A percentile compares a stretch with the other conserved stretches of the same genome.
phyloP scores from a whole-genome alignment of 2,888 invertebrate genomes.

The Polydrusus tereticollis region DNA sequence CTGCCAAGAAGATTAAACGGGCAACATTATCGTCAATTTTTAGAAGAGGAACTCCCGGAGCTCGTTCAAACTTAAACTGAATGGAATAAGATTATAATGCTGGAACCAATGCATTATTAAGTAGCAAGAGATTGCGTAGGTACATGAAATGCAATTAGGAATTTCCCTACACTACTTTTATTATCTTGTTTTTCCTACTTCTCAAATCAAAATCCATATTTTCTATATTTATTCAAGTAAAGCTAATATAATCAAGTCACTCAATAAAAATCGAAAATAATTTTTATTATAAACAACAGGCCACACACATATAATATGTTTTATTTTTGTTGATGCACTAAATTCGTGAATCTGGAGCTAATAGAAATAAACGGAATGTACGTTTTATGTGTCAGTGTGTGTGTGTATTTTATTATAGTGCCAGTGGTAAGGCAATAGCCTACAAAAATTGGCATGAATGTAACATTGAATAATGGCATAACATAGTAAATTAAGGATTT shows the following conservation, averaged over 20 bases:
- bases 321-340: slow-evolving; percentile 28
- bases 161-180: too few relatives aligned
- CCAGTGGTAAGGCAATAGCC: slow-evolving; percentile 25
- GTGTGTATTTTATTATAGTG: slow-evolving; percentile 15
- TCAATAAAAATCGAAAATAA: slow-evolving; percentile 14
- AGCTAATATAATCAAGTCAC: neutral
- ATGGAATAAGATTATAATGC: too few relatives aligned
- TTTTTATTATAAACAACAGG: slow-evolving; percentile 18
- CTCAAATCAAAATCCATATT: neutral
- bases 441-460: slow-evolving; percentile 22
- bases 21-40: too few relatives aligned
- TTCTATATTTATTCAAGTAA: neutral
- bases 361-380: slow-evolving; percentile 18
- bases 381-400: too few relatives aligned
- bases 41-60: too few relatives aligned
- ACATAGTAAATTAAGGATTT: slow-evolving; percentile 19
- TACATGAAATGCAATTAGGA: too few relatives aligned
- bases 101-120: too few relatives aligned
- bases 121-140: too few relatives aligned
- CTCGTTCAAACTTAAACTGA: too few relatives aligned
- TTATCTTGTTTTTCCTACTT: too few relatives aligned
- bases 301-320: neutral
- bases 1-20: too few relatives aligned
- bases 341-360: slow-evolving; percentile 15
- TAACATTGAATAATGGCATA: slow-evolving; percentile 15